Evolutionary conservation across 2,888 invertebrate genomes (phyloP).

Genomic region (Agrotis puta): DNA sequence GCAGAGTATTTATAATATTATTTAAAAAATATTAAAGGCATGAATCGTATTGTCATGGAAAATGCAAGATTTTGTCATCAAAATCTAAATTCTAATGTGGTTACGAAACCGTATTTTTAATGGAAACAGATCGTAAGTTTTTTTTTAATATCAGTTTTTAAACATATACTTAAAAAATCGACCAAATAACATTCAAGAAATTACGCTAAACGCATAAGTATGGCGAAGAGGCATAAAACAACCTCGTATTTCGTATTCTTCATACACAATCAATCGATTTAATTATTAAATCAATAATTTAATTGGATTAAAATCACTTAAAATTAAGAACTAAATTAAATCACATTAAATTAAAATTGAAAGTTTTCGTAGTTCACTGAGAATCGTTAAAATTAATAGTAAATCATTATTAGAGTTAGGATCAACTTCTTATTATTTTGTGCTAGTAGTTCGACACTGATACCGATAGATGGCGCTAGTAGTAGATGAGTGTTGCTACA

Average conservation of each 20-base stretch:
- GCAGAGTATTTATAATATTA: neutral
- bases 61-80: slow-evolving; percentile 29
- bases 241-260: slow-evolving; percentile 26
- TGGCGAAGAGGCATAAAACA: slow-evolving; percentile 30
- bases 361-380: slow-evolving; percentile 63
- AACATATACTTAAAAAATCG: neutral
- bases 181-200: slow-evolving; percentile 19
- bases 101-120: slow-evolving; percentile 25
- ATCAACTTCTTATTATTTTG: slow-evolving; percentile 59
- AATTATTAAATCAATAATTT: slow-evolving; percentile 63
- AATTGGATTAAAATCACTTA: slow-evolving; percentile 65
- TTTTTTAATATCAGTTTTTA: neutral
- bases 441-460: slow-evolving; percentile 51
- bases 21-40: slow-evolving; percentile 16
- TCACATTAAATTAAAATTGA: slow-evolving; percentile 70
- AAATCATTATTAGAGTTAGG: slow-evolving; percentile 60
- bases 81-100: slow-evolving; percentile 19
- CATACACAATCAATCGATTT: slow-evolving; percentile 45
- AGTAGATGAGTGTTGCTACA: neutral
- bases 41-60: slow-evolving; percentile 23
- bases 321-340: slow-evolving; percentile 67
- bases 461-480: slow-evolving; percentile 46
- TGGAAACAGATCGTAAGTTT: slow-evolving; percentile 7
- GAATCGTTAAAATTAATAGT: slow-evolving; percentile 59
- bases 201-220: slow-evolving; percentile 42